A percentile compares a stretch with the other conserved stretches of the same genome.
These are phyloP conservation scores for Thalpophila matura DNA, from an alignment of 2,888 invertebrate species.

Conservation along the genomic window DNA sequence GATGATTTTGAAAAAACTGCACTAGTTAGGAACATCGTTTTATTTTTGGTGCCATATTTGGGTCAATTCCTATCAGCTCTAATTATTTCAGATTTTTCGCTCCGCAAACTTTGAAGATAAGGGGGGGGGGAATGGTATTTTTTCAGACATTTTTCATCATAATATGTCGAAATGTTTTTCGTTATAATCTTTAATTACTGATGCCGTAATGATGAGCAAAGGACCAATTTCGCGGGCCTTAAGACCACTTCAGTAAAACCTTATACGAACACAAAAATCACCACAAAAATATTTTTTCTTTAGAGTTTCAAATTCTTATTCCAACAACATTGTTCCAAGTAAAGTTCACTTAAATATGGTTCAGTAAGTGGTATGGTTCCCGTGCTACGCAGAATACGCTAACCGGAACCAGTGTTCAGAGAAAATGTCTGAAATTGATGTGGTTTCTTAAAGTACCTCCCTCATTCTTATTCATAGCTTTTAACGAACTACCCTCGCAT, in stretches of 20 bases:
- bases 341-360: slow-evolving; percentile 16
- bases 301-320: not conserved
- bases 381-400: not conserved
- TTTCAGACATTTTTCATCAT: too few species aligned
- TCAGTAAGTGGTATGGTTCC: slow-evolving; percentile 15
- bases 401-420: slow-evolving; percentile 15
- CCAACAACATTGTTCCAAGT: slow-evolving; percentile 4
- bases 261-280: not conserved
- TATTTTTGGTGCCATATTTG: too few species aligned
- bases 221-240: not conserved
- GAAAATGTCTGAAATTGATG: slow-evolving; percentile 41
- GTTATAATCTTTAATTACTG: too few species aligned
- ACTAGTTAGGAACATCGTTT: too few species aligned
- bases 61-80: too few species aligned
- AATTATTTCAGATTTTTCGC: too few species aligned
- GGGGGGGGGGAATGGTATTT: too few species aligned
- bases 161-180: too few species aligned
- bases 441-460: slow-evolving; percentile 6
- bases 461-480: slow-evolving; percentile 50
- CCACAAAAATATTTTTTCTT: not conserved
- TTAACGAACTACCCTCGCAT: slow-evolving; percentile 26
- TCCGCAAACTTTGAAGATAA: too few species aligned
- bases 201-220: too few species aligned
- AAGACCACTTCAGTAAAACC: not conserved
- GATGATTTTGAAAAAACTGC: too few species aligned